Conservation (phyloP, 2,888 invertebrate genomes). For the Adineta ricciae region DNA sequence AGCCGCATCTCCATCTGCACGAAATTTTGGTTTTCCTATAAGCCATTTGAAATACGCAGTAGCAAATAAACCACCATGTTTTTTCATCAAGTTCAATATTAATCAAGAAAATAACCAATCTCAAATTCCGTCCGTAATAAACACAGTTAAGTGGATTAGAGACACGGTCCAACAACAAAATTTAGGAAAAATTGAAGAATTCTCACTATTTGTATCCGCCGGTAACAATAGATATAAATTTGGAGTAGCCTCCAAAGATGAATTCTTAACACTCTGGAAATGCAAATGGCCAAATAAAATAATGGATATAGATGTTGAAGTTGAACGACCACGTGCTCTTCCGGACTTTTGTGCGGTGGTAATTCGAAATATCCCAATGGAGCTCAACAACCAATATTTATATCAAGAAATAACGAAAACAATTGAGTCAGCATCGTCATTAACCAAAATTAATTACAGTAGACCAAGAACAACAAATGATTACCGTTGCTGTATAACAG, state of each 20-base stretch:
- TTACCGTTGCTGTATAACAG: neutral
- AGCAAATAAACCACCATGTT: neutral
- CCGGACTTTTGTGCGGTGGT: neutral
- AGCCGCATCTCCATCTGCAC: no score
- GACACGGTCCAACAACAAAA: neutral
- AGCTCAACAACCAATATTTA: neutral
- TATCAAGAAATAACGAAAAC: neutral
- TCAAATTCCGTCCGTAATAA: neutral
- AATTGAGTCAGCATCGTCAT: neutral
- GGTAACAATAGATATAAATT: neutral
- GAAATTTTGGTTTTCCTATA: no score
- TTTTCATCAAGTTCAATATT: neutral
- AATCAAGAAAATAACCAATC: neutral
- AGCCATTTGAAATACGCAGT: neutral
- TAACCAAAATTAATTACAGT: neutral
- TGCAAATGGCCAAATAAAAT: neutral
- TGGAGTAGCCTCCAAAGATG: neutral
- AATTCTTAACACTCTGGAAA: neutral
- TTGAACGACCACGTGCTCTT: neutral
- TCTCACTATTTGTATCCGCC: neutral
- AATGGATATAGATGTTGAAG: neutral
- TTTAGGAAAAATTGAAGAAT: neutral
- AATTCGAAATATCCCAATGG: neutral
- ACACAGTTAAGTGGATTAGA: neutral
- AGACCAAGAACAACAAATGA: neutral